Base-by-base conservation (phyloP, 2,113 vertebrate species). In the Paramormyrops kingsleyae region DNA sequence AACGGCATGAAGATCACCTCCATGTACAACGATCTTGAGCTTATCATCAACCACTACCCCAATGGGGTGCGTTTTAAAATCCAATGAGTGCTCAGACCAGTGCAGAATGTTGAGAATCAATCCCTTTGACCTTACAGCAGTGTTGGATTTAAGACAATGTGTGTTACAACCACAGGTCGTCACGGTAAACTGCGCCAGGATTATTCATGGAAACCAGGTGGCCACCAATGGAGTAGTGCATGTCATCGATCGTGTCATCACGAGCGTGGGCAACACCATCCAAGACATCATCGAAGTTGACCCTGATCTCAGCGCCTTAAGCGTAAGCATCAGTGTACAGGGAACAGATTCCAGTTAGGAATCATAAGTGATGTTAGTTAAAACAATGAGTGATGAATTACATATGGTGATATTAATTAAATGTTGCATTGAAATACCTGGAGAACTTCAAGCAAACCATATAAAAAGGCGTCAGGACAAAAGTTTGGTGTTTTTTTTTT, bases 221-320 rank as follows among this genome's bases (percentile, higher is more conserved):
- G 97, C 99, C 88, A 99, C 98, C 89, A 99, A 99, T 62, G 99
- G 99, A 19, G 98, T 99, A 21, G 98, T 99, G 31, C 99, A 99
- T 2, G 97, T 99, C 0, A 94, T 99, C 89, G 99, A 99, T 89
- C 97, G 98, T 3, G 97, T 99, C 88, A 95, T 99, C 92, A 97
- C 96, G 0, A 92, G 97, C 15, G 96, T 97, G 88, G 97, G 96
- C 89, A 97, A 93, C 93, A 98, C 96, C 87, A 97, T 99, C 91
- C 95, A 96, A 92, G 97, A 98, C 80, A 93, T 95, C 86, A 92
- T 99, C 44, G 98, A 99, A 56, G 90, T 94, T 0, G 94, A 98
- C 0, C 97, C 99, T 66, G 98, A 99, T 0, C 96, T 99, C 88
- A 95, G 96, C 42, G 97, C 97, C 1, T 93, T 99, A 56, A 95